These are phyloP conservation scores for Tachystola acroxantha DNA, from an alignment of 2,888 invertebrate genomes.

Conservation along the genomic window DNA sequence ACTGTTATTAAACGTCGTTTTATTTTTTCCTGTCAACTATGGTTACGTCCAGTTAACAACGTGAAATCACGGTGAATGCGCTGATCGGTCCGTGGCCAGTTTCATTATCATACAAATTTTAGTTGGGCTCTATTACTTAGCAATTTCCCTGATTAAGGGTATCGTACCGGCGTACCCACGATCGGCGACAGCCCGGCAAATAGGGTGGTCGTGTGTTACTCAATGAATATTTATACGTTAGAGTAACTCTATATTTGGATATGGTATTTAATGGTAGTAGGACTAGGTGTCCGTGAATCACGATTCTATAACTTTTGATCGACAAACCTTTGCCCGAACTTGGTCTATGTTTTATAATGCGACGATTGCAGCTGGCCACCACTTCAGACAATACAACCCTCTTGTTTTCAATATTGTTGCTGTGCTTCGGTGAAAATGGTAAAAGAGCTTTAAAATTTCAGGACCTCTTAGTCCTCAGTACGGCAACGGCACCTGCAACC, in stretches of 20 bases:
- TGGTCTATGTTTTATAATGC: no score
- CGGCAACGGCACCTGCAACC: no score
- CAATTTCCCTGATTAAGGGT: constrained; percentile 64
- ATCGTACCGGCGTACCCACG: constrained; percentile 32
- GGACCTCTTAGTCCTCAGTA: no score
- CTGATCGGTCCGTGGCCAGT: constrained; percentile 28
- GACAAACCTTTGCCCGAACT: no score
- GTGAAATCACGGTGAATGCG: constrained; percentile 31
- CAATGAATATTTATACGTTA: constrained; percentile 60
- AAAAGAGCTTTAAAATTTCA: no score
- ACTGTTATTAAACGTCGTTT: constrained; percentile 10
- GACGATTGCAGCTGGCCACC: no score
- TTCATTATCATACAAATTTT: constrained; percentile 61
- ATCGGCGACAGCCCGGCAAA: constrained; percentile 60
- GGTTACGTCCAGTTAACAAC: constrained; percentile 15
- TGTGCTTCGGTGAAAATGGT: no score
- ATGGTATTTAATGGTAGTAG: constrained; percentile 24
- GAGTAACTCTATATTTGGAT: constrained; percentile 47
- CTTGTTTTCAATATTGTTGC: no score
- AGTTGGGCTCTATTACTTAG: constrained; percentile 54
- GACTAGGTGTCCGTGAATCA: no score
- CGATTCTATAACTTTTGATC: no score
- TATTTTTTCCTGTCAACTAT: constrained; percentile 11
- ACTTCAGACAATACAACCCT: no score
- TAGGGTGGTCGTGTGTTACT: constrained; percentile 47